Evolutionary conservation across 2,113 vertebrate genomes (phyloP).

Genomic region (Mus pahari): DNA sequence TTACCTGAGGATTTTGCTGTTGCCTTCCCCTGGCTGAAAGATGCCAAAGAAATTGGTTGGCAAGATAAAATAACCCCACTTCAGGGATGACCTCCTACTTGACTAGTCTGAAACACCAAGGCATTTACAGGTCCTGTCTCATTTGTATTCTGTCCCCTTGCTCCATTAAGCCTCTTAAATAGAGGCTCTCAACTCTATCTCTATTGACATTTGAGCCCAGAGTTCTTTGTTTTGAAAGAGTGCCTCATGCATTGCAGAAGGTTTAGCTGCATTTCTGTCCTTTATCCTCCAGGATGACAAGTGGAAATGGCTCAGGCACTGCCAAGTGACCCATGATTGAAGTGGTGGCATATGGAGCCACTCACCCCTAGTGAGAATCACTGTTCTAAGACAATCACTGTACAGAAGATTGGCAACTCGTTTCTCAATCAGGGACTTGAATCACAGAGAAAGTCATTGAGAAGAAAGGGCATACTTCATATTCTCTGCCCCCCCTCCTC

Average conservation of each 20-base stretch:
- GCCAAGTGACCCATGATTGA: not conserved
- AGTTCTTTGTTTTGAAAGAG: not conserved
- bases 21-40: not conserved
- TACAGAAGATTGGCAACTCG: not conserved
- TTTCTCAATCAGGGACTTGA: not conserved
- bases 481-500: not conserved
- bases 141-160: not conserved
- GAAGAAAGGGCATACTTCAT: not conserved
- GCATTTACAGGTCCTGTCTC: not conserved
- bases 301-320: not conserved
- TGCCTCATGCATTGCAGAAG: not conserved
- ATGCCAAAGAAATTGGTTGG: not conserved
- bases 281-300: not conserved
- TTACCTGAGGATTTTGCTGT: not conserved
- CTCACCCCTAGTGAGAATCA: not conserved
- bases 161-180: not conserved
- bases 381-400: not conserved
- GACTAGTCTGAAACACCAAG: not conserved
- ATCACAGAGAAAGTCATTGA: not conserved
- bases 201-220: not conserved
- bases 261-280: not conserved
- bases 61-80: not conserved
- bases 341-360: not conserved
- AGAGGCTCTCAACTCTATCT: not conserved
- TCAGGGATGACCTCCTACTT: not conserved